Evolutionary conservation across 2,888 invertebrate species (phyloP).

Genomic region (Aporophyla lueneburgensis): DNA sequence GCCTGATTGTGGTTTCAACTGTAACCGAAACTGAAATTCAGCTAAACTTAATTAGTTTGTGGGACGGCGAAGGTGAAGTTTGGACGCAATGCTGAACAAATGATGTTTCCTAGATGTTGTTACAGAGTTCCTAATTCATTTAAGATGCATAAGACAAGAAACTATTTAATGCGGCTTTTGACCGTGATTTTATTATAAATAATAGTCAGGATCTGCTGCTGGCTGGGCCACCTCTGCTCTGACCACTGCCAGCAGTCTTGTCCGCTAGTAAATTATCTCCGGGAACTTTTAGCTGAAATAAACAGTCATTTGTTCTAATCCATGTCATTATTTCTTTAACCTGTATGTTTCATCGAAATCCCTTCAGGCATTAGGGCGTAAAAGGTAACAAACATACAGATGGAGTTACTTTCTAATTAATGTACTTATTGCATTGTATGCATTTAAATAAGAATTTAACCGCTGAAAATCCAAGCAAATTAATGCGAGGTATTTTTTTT

Average conservation of each 20-base stretch:
- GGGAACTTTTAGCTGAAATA: background rate
- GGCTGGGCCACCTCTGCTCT: too few relatives aligned
- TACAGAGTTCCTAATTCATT: background rate
- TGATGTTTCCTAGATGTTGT: background rate
- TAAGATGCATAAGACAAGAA: background rate
- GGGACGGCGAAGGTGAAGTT: background rate
- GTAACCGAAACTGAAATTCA: slow-evolving; percentile 31
- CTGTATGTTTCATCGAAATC: background rate
- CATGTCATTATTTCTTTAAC: background rate
- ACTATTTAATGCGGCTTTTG: too few relatives aligned
- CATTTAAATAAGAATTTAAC: too few relatives aligned
- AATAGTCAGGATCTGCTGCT: too few relatives aligned
- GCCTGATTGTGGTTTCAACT: background rate
- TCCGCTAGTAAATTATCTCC: too few relatives aligned
- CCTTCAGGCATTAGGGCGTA: background rate
- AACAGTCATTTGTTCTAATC: background rate
- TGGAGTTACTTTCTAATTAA: background rate
- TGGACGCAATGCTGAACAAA: slow-evolving; percentile 1
- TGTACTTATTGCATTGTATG: too few relatives aligned
- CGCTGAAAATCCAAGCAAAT: background rate
- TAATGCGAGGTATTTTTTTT: too few relatives aligned
- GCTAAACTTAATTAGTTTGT: slow-evolving; percentile 29
- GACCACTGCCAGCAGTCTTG: too few relatives aligned
- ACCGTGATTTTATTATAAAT: too few relatives aligned
- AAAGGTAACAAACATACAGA: background rate